These are phyloP conservation scores for Limnephilus marmoratus DNA, from an alignment of 2,888 invertebrate genomes.

Conservation along the genomic window DNA sequence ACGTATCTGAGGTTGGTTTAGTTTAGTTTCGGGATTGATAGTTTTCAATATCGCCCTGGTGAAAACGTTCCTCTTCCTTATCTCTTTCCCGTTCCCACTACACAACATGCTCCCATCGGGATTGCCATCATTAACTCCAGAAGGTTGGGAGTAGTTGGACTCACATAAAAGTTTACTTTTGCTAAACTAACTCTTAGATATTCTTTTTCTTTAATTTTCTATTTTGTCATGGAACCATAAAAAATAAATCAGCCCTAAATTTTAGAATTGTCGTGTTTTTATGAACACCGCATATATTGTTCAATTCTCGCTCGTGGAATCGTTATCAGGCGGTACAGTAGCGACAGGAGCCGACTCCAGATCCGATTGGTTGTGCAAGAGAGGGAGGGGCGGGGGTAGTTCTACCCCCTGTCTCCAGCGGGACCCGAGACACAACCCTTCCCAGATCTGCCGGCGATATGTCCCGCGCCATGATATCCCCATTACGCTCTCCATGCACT, in stretches of 20 bases:
- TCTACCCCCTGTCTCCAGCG: neutral
- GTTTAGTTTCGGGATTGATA: too few species aligned
- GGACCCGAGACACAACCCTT: conserved; percentile 57
- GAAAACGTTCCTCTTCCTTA: too few species aligned
- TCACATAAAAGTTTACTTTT: too few species aligned
- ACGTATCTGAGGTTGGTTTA: too few species aligned
- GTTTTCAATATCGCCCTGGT: too few species aligned
- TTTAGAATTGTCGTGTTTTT: neutral
- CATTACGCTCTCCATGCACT: conserved; percentile 53
- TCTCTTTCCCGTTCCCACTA: too few species aligned
- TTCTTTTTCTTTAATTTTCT: too few species aligned
- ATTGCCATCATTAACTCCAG: too few species aligned
- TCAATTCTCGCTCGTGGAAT: neutral
- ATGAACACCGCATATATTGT: neutral
- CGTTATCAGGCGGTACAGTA: conserved; percentile 56
- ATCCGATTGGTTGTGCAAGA: conserved; percentile 63
- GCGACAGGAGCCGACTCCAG: conserved; percentile 34
- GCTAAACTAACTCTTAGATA: too few species aligned
- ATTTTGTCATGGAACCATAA: too few species aligned
- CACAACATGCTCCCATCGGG: too few species aligned
- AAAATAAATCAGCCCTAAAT: neutral
- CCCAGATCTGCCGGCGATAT: conserved; percentile 57
- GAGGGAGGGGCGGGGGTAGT: conserved; percentile 19
- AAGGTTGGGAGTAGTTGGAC: too few species aligned
- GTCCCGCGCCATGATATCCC: conserved; percentile 61